Percentiles rank a stretch among this genome's conserved stretches.
Conservation (phyloP, 2,888 invertebrate species). For the Caenorhabditis wallacei region DNA sequence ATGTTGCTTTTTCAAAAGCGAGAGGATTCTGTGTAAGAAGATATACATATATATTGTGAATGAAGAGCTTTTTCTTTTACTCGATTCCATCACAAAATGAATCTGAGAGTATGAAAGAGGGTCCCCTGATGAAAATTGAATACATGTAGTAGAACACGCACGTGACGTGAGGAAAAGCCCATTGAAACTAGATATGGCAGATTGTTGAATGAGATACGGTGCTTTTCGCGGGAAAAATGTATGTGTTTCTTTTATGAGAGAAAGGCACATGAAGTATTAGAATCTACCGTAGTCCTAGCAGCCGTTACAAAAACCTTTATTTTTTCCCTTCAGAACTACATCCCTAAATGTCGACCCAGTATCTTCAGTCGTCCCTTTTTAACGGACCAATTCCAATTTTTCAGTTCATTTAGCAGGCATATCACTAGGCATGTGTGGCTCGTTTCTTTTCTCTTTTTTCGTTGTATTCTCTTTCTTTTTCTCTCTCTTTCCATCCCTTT, state of each 20-base stretch:
- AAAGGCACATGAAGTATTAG: too few species aligned
- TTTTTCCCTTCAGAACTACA: background rate
- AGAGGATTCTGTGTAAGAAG: constrained; percentile 51
- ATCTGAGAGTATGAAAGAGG: constrained; percentile 25
- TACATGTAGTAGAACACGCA: background rate
- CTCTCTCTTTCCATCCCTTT: constrained; percentile 1
- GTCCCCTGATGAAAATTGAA: too few species aligned
- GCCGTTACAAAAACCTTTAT: background rate
- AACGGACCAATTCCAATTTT: constrained; percentile 20
- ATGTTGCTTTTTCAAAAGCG: constrained; percentile 42
- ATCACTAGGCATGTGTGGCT: constrained; percentile 35
- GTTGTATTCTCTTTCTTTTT: constrained; percentile 5
- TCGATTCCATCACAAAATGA: constrained; percentile 35
- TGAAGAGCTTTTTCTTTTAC: constrained; percentile 36
- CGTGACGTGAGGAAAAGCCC: constrained; percentile 1
- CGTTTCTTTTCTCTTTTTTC: constrained; percentile 26
- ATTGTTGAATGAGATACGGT: background rate
- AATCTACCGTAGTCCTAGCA: too few species aligned
- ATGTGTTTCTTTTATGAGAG: too few species aligned
- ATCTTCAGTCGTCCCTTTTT: background rate
- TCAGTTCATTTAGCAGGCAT: constrained; percentile 51
- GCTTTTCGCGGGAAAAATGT: background rate
- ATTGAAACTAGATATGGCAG: constrained; percentile 19
- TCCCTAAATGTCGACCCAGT: background rate
- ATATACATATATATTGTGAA: constrained; percentile 36